Base-by-base conservation (phyloP, 2,888 invertebrate genomes). In the Scaptomyza reducta region DNA sequence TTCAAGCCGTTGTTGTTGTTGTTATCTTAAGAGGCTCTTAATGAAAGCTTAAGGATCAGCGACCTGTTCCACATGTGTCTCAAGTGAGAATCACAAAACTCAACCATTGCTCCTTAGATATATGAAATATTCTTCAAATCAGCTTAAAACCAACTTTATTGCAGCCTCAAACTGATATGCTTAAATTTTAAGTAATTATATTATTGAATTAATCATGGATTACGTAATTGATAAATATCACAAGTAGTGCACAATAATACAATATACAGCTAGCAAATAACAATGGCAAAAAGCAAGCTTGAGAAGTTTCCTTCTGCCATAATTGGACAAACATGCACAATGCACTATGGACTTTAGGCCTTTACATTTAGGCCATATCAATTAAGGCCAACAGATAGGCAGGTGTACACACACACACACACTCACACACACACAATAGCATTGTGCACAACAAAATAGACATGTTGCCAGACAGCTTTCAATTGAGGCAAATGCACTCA, bases 401-500 rank as follows among this genome's bases (percentile, higher is more conserved):
- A 45, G 29, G 38, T 31, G 49, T 16, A 44, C 13, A 22, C 29
- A 31, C 11, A 45, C 47, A 41, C 40, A 41, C 35, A 33, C 49
- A 50, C 27, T 29, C 27, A 29, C 27, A 29, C 47, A 47, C 5
- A 16, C 2, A 18, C 31, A 16, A 11, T 11, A 7, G 7, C 10
- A 56, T 51, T 41, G 41, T 18, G 42, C 38, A 22, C 22, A 42
- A 44, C 45, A 60, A 47, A 47, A 55, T 62, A 51, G 75, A 73
- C 62, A 66, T 67, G 47, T 67, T 47, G 45, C 70, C 64, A 78
- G 77, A 83, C 80, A 75, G 79, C 59, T 73, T 80, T 83, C 79
- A 81, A 83, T 83, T 81, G 79, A 58, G 38, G 35, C 65, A 81
- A 82, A 82, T 82, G 84, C 81, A 82, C 81, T 83, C 75, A 75